These are phyloP conservation scores for Acronicta psi DNA, from an alignment of 2,888 invertebrate genomes.

Conservation along the genomic window DNA sequence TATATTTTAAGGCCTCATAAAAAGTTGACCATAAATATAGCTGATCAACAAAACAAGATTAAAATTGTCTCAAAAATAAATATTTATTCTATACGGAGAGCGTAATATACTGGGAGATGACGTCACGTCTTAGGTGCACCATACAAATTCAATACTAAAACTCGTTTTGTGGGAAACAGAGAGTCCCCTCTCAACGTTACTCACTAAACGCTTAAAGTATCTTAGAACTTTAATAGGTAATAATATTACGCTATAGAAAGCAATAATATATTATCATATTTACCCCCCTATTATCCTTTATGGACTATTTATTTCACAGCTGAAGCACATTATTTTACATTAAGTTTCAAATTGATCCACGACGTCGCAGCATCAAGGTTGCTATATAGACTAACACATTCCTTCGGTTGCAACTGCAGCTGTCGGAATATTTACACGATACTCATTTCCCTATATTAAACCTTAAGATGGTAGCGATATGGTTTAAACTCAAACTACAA, in stretches of 20 bases:
- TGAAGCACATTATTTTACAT: conserved; percentile 11
- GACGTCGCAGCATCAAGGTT: conserved; percentile 17
- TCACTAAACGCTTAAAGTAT: too few relatives aligned
- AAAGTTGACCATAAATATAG: too few relatives aligned
- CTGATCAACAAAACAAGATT: too few relatives aligned
- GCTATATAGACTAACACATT: conserved; percentile 9
- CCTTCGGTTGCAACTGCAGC: conserved; percentile 13
- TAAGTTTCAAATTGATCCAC: conserved; percentile 15
- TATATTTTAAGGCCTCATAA: too few relatives aligned
- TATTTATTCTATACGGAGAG: too few relatives aligned
- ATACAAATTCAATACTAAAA: too few relatives aligned
- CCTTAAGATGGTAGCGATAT: conserved; percentile 8
- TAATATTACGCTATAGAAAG: conserved; percentile 12
- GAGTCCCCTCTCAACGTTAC: too few relatives aligned
- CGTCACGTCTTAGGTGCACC: too few relatives aligned
- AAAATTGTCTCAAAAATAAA: too few relatives aligned
- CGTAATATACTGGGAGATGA: too few relatives aligned
- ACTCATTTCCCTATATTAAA: background rate
- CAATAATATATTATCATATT: conserved; percentile 15
- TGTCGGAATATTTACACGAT: conserved; percentile 8
- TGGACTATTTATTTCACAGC: conserved; percentile 8
- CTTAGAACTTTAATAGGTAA: too few relatives aligned
- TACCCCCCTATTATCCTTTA: conserved; percentile 22
- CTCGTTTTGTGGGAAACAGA: too few relatives aligned
- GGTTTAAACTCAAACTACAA: conserved; percentile 7